Conservation (phyloP, 2,797 vertebrate genomes). For the Tenualosa ilisha region DNA sequence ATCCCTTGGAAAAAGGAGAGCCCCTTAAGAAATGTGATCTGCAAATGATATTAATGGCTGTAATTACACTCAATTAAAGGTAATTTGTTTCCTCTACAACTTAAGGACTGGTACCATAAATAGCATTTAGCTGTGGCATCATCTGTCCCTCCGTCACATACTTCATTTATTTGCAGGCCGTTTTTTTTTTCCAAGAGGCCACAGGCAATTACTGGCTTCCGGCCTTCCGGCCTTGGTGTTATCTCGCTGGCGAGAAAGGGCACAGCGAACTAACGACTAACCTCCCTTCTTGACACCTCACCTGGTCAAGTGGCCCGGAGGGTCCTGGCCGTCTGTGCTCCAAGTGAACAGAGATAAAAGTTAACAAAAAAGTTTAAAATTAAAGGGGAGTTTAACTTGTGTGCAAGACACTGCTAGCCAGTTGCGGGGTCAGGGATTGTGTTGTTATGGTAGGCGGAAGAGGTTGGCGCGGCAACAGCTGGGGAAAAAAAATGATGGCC, state of each 20-base stretch:
- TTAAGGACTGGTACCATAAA: neutral
- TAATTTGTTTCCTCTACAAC: slow-evolving; percentile 9
- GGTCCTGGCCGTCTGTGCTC: neutral
- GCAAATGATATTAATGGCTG: neutral
- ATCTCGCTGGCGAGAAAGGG: neutral
- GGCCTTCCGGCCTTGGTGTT: neutral
- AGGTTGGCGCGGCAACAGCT: slow-evolving; percentile 36
- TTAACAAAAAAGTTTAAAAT: neutral
- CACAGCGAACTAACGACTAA: neutral
- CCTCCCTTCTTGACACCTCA: neutral
- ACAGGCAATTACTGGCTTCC: neutral
- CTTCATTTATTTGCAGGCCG: neutral
- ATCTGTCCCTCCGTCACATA: neutral
- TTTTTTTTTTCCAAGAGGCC: neutral
- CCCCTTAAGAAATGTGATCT: slow-evolving; percentile 3
- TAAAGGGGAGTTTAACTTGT: neutral
- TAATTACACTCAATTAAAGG: slow-evolving; percentile 19
- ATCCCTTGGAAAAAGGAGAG: neutral
- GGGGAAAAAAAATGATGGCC: slow-evolving; percentile 34
- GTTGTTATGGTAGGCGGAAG: neutral
- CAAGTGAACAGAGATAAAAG: neutral
- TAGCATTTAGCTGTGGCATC: neutral
- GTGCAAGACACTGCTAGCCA: neutral
- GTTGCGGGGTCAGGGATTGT: neutral
- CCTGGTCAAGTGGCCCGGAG: neutral